These are phyloP conservation scores for Thera britannica DNA, from an alignment of 2,888 invertebrate genomes.

Conservation along the genomic window DNA sequence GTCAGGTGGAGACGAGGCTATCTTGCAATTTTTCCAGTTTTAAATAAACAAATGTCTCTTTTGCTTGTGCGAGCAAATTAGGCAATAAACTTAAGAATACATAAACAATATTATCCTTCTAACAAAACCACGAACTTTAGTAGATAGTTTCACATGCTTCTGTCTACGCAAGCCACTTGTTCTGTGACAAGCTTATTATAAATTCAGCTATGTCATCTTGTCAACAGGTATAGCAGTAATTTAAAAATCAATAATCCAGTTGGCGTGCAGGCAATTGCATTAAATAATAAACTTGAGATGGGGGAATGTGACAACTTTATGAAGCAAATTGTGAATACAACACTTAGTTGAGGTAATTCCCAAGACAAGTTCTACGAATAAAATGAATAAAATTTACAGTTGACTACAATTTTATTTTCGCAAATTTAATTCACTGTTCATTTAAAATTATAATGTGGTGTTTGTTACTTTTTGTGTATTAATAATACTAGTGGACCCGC, in stretches of 20 bases:
- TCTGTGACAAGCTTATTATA: conserved; percentile 8
- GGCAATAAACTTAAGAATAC: too few relatives aligned
- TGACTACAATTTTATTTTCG: conserved; percentile 10
- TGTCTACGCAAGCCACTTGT: conserved; percentile 5
- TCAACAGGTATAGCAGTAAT: conserved; percentile 19
- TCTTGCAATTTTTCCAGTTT: background rate
- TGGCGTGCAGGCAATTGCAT: conserved; percentile 26
- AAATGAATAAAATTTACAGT: conserved; percentile 27
- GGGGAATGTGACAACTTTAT: conserved; percentile 37
- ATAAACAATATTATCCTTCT: too few relatives aligned
- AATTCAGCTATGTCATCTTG: conserved; percentile 8
- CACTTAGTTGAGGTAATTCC: conserved; percentile 29
- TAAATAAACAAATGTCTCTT: background rate
- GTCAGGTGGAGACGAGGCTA: background rate
- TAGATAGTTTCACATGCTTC: conserved; percentile 1
- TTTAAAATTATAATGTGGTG: background rate
- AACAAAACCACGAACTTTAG: background rate
- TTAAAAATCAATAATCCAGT: conserved; percentile 38
- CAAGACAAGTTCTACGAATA: conserved; percentile 31
- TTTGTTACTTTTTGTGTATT: conserved; percentile 3
- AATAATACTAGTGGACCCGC: background rate
- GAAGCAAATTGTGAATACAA: conserved; percentile 35
- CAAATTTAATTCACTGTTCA: background rate
- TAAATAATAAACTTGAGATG: conserved; percentile 31
- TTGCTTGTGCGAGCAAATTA: background rate